A percentile compares a stretch with the other conserved stretches of the same genome.
Evolutionary conservation across 2,888 invertebrate species (phyloP).

Genomic region (Drosophila vallismaia): DNA sequence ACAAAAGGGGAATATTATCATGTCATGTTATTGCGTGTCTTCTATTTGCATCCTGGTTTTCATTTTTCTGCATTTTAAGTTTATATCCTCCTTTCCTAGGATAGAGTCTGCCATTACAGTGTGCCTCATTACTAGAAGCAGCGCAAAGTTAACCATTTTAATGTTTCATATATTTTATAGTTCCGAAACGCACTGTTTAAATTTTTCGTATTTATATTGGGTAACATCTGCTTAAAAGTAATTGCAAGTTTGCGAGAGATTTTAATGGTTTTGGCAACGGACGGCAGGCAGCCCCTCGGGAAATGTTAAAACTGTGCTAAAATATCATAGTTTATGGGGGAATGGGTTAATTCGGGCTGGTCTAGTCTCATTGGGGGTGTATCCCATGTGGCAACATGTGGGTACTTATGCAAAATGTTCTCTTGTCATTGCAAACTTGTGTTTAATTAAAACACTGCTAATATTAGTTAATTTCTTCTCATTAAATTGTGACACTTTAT

Average conservation of each 20-base stretch:
- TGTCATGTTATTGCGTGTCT: conserved; percentile 69
- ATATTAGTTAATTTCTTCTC: conserved; percentile 69
- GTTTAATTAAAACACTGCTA: conserved; percentile 74
- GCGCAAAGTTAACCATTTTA: not conserved
- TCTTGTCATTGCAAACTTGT: conserved; percentile 56
- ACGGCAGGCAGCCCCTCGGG: conserved; percentile 31
- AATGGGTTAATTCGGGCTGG: conserved; percentile 13
- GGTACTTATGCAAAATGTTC: conserved; percentile 63
- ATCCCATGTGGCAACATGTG: conserved; percentile 69
- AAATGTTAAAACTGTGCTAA: conserved; percentile 55
- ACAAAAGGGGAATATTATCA: conserved; percentile 57
- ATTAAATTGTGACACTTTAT: conserved; percentile 60
- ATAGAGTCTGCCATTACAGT: conserved; percentile 31
- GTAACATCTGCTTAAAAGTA: conserved; percentile 70
- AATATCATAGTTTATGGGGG: conserved; percentile 66
- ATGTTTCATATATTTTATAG: not conserved
- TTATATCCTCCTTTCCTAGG: conserved; percentile 47
- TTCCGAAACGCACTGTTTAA: conserved; percentile 7
- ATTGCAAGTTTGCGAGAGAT: conserved; percentile 64
- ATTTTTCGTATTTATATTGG: conserved; percentile 13
- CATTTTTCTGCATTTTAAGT: conserved; percentile 62
- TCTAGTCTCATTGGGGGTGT: conserved; percentile 23
- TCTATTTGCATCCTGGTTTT: conserved; percentile 56
- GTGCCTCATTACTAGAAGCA: not conserved
- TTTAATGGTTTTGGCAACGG: conserved; percentile 43